These are phyloP conservation scores for Rhamphomyia laevipes DNA, from an alignment of 2,888 invertebrate species.

Conservation along the genomic window DNA sequence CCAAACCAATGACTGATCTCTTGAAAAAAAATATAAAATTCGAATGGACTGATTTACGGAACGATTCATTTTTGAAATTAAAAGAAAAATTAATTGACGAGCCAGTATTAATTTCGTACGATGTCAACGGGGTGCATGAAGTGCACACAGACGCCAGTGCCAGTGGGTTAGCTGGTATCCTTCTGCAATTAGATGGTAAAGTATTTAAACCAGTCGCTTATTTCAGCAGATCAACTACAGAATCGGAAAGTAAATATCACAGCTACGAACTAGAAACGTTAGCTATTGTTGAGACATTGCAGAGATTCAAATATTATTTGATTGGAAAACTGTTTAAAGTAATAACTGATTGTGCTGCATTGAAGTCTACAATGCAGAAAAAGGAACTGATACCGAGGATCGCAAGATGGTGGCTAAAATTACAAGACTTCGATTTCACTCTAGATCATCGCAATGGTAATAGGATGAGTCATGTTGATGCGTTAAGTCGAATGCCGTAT, in stretches of 20 bases:
- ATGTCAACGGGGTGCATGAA: background rate
- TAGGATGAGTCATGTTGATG: conserved; percentile 3
- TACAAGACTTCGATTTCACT: conserved; percentile 4
- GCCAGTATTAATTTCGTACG: background rate
- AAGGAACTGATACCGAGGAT: conserved; percentile 8
- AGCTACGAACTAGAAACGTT: background rate
- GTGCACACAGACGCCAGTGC: background rate
- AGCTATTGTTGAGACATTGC: conserved; percentile 8
- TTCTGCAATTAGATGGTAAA: background rate
- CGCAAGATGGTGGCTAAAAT: conserved; percentile 2
- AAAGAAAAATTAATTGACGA: background rate
- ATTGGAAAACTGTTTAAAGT: background rate
- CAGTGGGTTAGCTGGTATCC: background rate
- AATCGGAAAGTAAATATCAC: background rate
- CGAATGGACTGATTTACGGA: background rate
- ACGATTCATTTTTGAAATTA: background rate
- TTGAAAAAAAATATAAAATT: background rate
- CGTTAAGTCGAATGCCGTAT: background rate
- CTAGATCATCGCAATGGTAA: background rate
- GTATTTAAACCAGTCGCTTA: too few species aligned
- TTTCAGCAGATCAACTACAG: too few species aligned
- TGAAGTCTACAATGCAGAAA: conserved; percentile 1
- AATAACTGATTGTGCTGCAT: background rate
- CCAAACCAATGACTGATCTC: background rate
- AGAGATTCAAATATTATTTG: background rate